Evolutionary conservation across 2,888 invertebrate species (phyloP), one percentile per base, ranked within the genome.

Genomic region (Tiliacea aurago): DNA sequence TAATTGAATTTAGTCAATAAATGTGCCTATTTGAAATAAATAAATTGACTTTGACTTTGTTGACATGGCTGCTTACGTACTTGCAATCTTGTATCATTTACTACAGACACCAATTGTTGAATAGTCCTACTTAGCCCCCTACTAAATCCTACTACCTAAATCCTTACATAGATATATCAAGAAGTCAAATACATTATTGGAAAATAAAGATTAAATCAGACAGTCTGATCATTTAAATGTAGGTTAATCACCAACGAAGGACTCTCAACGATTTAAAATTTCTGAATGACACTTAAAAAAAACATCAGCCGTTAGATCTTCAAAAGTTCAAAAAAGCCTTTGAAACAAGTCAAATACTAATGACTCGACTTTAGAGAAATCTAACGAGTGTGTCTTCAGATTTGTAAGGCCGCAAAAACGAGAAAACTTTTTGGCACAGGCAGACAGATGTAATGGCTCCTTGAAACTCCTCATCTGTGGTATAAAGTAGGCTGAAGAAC

Each of bases 391-490:
- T 70, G 58, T 47, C 62, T 70, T 70, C 58, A 71, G 49, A 71
- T 63, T 61, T 66, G 37, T 61, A 66, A 73, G 28, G 58, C 43
- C 10, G 64, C 41, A 71, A 78, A 73, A 78, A 72, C 41, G 49
- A 7, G 51, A 70, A 69, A 62, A 23, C 15, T 71, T 74, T 74
- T 74, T 13, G 62, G 69, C 18, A 28, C 49, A 13, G 43, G 33
- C 68, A 81, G 81, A 79, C 72, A 83, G 72, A 70, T 75, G 81
- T 82, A 82, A 81, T 73, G 65, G 62, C 67, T 68, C 80, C 78
- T 80, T 72, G 41, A 63, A 73, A 67, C 74, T 64, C 69, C 73
- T 75, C 75, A 70, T 76, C 80, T 66, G 53, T 11, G 37, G 70
- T 61, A 61, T 68, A 74, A 85, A 85, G 79, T 66, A 76, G 73